Evolutionary conservation across 35 echinoderm and acorn worm genomes (phyloP), one percentile per base, ranked within the genome.

Genomic region (Acanthaster planci): DNA sequence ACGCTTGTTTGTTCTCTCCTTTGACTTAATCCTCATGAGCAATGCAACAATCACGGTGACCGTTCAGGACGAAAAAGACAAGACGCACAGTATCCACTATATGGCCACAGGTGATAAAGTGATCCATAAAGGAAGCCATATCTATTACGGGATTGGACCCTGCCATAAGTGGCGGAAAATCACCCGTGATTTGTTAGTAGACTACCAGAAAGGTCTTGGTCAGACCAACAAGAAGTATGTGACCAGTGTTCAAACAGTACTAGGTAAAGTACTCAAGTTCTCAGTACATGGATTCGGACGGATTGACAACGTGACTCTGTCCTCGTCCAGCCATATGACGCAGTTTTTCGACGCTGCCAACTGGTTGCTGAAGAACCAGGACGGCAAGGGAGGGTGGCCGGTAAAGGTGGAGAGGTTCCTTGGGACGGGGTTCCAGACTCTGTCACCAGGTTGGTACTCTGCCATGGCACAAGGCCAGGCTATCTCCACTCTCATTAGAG

Each of bases 401-500:
- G 90, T 95, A 52, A 85, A 82, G 60, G 93, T 95, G 14, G 90
- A 81, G 10, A 78, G 93, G 15, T 77, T 78, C 54, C 77, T 95
- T 0, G 88, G 82, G 21, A 67, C 79, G n/a, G 93, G 90, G 21
- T 84, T 95, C 64, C 79, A 82, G 35, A 60, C 52, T 6, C 52
- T 95, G 35, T 84, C 80, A 26, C 83, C 93, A 14, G 88, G 88
- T 21, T 95, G 93, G 93, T 95, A 95, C 75, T 95, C 93, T 1
- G 88, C 93, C 29, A 95, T 95, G 93, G 93, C 88, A 16, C 93
- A 95, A 85, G 93, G 93, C 29, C 93, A 95, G 54, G 93, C 93
- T 54, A 95, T 95, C 60, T 95, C 93, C 7, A 90, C 89, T 12
- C 56, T 95, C 39, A 84, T 90, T 37, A 38, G 93, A 40, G 93